Conservation (phyloP, 2,888 invertebrate genomes). For the Caenorhabditis zanzibari region DNA sequence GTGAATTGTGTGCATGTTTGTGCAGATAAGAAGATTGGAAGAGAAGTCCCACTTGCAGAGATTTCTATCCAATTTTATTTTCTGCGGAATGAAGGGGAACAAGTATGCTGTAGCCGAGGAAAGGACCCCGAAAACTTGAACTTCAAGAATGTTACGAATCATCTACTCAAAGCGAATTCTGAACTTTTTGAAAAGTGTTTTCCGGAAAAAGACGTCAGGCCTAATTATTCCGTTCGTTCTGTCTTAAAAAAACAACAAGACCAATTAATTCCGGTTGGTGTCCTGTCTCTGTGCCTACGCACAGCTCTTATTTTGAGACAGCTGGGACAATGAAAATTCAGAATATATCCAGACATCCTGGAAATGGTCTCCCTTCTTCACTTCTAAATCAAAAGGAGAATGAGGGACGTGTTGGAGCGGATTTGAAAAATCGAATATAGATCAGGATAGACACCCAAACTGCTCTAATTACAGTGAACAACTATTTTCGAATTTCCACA, state of each 20-base stretch:
- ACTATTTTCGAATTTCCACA: too few relatives aligned
- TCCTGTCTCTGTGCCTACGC: slow-evolving; percentile 6
- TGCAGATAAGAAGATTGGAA: neutral
- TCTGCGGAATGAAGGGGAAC: neutral
- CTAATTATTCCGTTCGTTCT: slow-evolving; percentile 11
- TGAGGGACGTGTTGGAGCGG: neutral
- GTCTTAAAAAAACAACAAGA: slow-evolving; percentile 21
- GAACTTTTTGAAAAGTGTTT: slow-evolving; percentile 8
- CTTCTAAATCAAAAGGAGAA: neutral
- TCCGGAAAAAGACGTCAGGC: neutral
- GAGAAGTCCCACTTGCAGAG: neutral
- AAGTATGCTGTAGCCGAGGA: too few relatives aligned
- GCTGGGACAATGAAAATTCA: slow-evolving; percentile 20
- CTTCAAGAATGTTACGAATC: neutral
- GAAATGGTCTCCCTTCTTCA: neutral
- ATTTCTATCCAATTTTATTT: neutral
- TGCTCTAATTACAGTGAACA: too few relatives aligned
- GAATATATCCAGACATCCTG: slow-evolving; percentile 19
- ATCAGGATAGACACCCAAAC: too few relatives aligned
- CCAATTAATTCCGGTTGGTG: slow-evolving; percentile 21
- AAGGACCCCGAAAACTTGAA: neutral
- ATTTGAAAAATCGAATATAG: too few relatives aligned
- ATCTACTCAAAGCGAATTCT: neutral
- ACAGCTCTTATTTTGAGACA: slow-evolving; percentile 19
- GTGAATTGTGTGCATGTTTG: slow-evolving; percentile 30